These are phyloP conservation scores for Coptodon rendalli DNA, from an alignment of 2,113 vertebrate species.

Conservation along the genomic window DNA sequence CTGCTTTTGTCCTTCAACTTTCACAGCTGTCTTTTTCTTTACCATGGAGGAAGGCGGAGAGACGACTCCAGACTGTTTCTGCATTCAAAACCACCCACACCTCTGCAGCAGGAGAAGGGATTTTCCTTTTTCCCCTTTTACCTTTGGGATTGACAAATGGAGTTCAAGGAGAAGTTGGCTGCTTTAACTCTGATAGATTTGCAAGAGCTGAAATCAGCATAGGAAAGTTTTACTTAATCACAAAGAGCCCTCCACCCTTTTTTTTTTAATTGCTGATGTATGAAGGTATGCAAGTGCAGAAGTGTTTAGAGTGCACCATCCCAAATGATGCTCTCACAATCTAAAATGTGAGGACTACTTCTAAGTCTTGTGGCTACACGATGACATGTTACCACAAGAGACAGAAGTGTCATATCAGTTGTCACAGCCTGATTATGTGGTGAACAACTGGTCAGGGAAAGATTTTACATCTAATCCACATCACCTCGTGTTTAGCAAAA, in stretches of 20 bases:
- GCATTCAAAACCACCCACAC: constrained; percentile 4
- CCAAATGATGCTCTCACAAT: not conserved
- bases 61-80: not conserved
- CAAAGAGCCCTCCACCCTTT: not conserved
- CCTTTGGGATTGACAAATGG: constrained; percentile 5
- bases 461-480: not conserved
- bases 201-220: not conserved
- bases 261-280: not conserved
- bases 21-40: constrained; percentile 24
- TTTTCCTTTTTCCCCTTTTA: constrained; percentile 1
- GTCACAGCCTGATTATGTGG: not conserved
- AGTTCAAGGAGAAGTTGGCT: not conserved
- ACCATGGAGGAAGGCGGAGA: not conserved
- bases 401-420: not conserved
- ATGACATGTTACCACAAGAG: not conserved
- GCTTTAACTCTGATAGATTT: not conserved
- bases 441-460: not conserved
- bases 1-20: constrained; percentile 61
- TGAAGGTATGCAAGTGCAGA: not conserved
- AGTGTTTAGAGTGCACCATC: not conserved
- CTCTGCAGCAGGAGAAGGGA: not conserved
- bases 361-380: not conserved
- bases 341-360: not conserved
- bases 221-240: not conserved
- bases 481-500: not conserved